These are phyloP conservation scores for Loxodonta africana DNA, from an alignment of 2,113 vertebrate species.

Conservation along the genomic window DNA sequence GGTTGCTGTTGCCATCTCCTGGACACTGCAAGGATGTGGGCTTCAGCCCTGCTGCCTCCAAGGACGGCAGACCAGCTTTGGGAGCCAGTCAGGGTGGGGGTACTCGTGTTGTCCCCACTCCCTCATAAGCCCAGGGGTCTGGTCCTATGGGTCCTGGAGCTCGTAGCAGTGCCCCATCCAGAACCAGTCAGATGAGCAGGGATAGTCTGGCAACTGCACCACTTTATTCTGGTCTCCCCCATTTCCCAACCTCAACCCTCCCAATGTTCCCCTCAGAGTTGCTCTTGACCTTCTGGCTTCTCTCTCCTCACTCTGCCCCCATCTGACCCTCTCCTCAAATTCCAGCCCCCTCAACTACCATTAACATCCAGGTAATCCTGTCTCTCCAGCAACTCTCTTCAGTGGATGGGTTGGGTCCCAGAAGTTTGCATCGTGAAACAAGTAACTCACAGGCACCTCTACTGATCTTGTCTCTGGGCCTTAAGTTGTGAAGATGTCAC, in stretches of 20 bases:
- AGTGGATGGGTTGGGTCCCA: background rate
- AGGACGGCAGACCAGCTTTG: background rate
- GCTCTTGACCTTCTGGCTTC: background rate
- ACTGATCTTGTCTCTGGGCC: background rate
- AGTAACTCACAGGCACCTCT: background rate
- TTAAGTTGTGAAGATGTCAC: background rate
- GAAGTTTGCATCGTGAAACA: background rate
- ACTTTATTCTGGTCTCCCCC: background rate
- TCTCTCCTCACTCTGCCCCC: background rate
- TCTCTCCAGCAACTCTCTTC: background rate
- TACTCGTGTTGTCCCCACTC: background rate
- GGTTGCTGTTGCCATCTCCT: background rate
- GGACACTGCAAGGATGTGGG: background rate
- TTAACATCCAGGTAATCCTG: background rate
- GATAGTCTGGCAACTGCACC: background rate
- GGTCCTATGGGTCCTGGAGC: background rate
- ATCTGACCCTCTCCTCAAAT: background rate
- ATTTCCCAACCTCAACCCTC: background rate
- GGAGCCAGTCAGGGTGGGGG: slow-evolving; percentile 22
- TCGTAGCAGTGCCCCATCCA: background rate
- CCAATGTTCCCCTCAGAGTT: background rate
- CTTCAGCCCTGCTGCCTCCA: background rate
- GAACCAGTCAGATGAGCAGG: background rate
- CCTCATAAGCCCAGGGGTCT: background rate
- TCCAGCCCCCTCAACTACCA: background rate